Conservation (phyloP, 2,113 vertebrate genomes). For the Scopus umbretta region DNA sequence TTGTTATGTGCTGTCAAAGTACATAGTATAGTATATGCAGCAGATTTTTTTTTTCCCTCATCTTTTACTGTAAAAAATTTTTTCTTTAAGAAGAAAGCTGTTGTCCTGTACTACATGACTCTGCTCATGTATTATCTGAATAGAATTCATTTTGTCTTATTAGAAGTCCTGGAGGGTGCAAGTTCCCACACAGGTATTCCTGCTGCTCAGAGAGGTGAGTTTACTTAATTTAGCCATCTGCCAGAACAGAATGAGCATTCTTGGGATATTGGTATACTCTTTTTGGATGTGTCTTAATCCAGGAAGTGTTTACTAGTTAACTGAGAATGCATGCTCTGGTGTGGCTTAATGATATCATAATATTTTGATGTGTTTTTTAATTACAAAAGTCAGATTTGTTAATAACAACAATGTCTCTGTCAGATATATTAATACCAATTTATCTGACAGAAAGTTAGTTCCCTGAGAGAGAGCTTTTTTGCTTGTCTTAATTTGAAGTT, state of each 20-base stretch:
- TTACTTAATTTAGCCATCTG: slow-evolving; percentile 42
- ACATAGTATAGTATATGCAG: neutral
- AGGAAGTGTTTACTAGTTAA: slow-evolving; percentile 48
- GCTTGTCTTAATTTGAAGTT: slow-evolving; percentile 18
- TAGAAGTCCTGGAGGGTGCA: slow-evolving; percentile 81
- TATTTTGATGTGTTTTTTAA: neutral
- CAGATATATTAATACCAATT: neutral
- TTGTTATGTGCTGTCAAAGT: neutral
- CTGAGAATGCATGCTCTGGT: slow-evolving; percentile 61
- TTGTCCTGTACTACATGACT: neutral
- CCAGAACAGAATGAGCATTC: slow-evolving; percentile 55
- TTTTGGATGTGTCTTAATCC: slow-evolving; percentile 41
- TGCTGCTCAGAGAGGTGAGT: slow-evolving; percentile 86
- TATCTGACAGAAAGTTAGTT: slow-evolving; percentile 8
- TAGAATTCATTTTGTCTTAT: slow-evolving; percentile 65
- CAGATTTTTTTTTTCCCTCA: neutral
- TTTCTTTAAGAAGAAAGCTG: neutral
- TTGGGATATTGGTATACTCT: slow-evolving; percentile 46
- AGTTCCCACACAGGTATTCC: slow-evolving; percentile 78
- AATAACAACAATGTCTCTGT: neutral
- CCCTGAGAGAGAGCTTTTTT: neutral
- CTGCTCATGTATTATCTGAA: slow-evolving; percentile 22
- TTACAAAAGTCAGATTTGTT: neutral
- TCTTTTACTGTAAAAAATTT: neutral
- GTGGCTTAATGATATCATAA: slow-evolving; percentile 26